These are phyloP conservation scores for Caenorhabditis sp. DNA, from an alignment of 2,888 invertebrate species.

Conservation along the genomic window DNA sequence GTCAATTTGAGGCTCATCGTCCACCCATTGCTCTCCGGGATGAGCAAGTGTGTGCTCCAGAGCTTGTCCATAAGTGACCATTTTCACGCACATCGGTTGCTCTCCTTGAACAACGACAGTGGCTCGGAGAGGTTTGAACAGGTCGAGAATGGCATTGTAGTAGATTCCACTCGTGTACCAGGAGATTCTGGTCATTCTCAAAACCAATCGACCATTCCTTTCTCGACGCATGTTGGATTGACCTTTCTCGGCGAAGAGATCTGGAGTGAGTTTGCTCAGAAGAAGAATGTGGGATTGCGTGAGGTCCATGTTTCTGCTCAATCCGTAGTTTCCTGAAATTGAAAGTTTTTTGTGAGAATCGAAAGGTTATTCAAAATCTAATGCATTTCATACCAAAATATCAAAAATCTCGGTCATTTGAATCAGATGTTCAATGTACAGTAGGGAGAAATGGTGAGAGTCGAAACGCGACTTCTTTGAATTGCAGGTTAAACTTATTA, in stretches of 20 bases:
- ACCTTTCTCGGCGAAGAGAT: conserved; percentile 39
- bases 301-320: conserved; percentile 31
- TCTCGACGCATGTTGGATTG: not conserved
- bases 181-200: conserved; percentile 36
- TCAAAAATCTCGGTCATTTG: too few species aligned
- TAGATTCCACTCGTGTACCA: conserved; percentile 21
- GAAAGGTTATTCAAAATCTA: too few species aligned
- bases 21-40: conserved; percentile 3
- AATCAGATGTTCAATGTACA: too few species aligned
- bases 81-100: not conserved
- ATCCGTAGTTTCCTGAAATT: conserved; percentile 38
- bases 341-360: conserved; percentile 1
- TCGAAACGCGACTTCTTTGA: too few species aligned
- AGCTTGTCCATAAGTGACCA: conserved; percentile 7
- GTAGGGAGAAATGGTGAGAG: too few species aligned
- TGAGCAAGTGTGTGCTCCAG: conserved; percentile 17
- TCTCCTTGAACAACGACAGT: conserved; percentile 14
- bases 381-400: too few species aligned
- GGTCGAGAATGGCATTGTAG: conserved; percentile 31
- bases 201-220: conserved; percentile 1
- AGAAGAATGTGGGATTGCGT: conserved; percentile 25
- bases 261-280: conserved; percentile 29
- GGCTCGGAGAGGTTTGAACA: conserved; percentile 22
- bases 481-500: too few species aligned
- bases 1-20: not conserved